These are phyloP conservation scores for Drosophila sp. DNA, from an alignment of 1,140 invertebrate species.

Conservation along the genomic window DNA sequence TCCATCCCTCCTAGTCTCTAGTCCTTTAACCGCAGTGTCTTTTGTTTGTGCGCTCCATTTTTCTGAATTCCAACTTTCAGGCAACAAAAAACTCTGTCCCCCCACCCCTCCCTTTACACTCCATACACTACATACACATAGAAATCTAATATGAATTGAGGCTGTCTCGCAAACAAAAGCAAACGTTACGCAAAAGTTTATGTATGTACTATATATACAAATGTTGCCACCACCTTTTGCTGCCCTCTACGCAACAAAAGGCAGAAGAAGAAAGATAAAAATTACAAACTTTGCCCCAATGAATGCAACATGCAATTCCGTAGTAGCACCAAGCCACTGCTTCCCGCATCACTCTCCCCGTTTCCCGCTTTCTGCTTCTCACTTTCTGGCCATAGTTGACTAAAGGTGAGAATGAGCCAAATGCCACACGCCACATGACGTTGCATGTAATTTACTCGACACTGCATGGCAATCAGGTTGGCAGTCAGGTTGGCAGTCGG, in stretches of 20 bases:
- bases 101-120: too few species aligned
- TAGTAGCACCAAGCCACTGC: neutral
- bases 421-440: conserved; percentile 78
- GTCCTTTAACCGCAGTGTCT: conserved; percentile 68
- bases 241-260: conserved; percentile 57
- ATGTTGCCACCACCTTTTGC: conserved; percentile 64
- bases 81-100: conserved; percentile 63
- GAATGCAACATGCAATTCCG: conserved; percentile 63
- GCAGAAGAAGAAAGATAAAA: conserved; percentile 1
- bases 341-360: neutral
- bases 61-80: conserved; percentile 77
- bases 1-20: conserved; percentile 13
- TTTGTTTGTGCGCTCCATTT: conserved; percentile 82
- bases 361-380: neutral
- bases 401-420: conserved; percentile 78
- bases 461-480: conserved; percentile 37
- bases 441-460: conserved; percentile 80
- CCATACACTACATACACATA: conserved; percentile 21
- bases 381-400: too few species aligned
- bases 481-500: conserved; percentile 31
- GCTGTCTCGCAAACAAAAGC: conserved; percentile 82
- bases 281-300: conserved; percentile 61
- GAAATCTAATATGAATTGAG: conserved; percentile 84
- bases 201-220: conserved; percentile 58
- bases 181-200: conserved; percentile 66